A percentile compares a stretch with the other conserved stretches of the same genome.
These are phyloP conservation scores for Ophioderma brevispina DNA, from an alignment of 35 echinoderm and acorn worm genomes.

Conservation along the genomic window DNA sequence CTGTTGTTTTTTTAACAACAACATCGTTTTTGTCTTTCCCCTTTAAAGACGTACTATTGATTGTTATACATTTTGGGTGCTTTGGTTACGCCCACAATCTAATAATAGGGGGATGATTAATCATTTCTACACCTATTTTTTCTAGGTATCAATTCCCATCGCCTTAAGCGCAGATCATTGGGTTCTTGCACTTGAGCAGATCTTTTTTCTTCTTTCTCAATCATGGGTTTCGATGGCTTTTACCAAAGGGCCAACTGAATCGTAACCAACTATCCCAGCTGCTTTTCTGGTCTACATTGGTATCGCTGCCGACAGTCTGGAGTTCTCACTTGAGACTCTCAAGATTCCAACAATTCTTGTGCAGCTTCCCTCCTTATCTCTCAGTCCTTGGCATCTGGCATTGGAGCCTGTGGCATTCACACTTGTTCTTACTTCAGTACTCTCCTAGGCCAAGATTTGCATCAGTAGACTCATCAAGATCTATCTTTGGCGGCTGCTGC, in stretches of 20 bases:
- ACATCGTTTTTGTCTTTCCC: too few species aligned
- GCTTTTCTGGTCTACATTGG: slow-evolving; percentile 89
- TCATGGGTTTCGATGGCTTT: slow-evolving; percentile 85
- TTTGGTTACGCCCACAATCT: too few species aligned
- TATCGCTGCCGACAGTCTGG: slow-evolving; percentile 83
- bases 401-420: slow-evolving; percentile 94
- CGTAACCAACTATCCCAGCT: slow-evolving; percentile 95
- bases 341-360: slow-evolving; percentile 71
- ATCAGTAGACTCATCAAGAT: not conserved
- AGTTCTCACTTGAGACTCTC: slow-evolving; percentile 76
- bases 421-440: slow-evolving; percentile 75
- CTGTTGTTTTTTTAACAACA: too few species aligned
- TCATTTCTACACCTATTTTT: too few species aligned
- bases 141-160: slow-evolving; percentile 44
- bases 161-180: slow-evolving; percentile 60
- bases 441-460: slow-evolving; percentile 26
- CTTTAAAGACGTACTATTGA: too few species aligned
- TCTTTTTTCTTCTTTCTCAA: slow-evolving; percentile 54
- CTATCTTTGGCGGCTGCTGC: slow-evolving; percentile 53
- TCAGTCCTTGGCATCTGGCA: slow-evolving; percentile 81
- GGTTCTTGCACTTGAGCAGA: slow-evolving; percentile 76
- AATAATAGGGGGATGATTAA: too few species aligned
- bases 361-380: slow-evolving; percentile 59
- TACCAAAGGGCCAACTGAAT: slow-evolving; percentile 80
- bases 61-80: too few species aligned